Base-by-base conservation (phyloP, 1,140 invertebrate genomes). In the Drosophila lacertosa region DNA sequence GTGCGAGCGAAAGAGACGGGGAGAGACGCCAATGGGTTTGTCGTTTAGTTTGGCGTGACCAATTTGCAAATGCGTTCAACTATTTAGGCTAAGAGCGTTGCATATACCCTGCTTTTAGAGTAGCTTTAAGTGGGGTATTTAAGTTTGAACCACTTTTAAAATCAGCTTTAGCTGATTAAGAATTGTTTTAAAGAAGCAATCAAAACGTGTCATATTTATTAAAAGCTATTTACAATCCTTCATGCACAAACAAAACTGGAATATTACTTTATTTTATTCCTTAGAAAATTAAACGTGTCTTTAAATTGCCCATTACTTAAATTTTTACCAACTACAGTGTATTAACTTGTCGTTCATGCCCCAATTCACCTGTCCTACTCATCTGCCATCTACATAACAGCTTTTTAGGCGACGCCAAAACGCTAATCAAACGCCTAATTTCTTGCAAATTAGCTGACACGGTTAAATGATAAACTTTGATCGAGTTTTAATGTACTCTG, bases 401-500 rank as follows among this genome's bases (percentile, higher is more conserved):
- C 44, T 11, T 24, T 37, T 50, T 26, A 45, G 22, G 45, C 40
- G 15, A 26, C 22, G 5, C 39, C 40, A 32, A 45, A 45, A 55
- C 37, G 44, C 63, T 65, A 80, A 80, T 80, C 65, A 70, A 59
- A 44, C n/a, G 24, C 54, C 67, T 65, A 37, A 75, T 66, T 80
- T 75, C 35, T 53, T 33, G 59, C 44, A 53, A 74, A 75, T 79
- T 53, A 74, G 53, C 40, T 55, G 42, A 32, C 15, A 53, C 48
- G 16, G 29, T 47, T 65, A 47, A 57, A 47, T 47, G 44, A 39
- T 39, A 39, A 58, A 50, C 54, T 66, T 50, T 59, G 44, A 59
- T 32, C 54, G 54, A 20, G 13, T 50, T 39, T 51, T 51, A 20
- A 18, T 51, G 48, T 33, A 18, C 10, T 11, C 13, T 22, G 47